Percentiles rank a stretch among this genome's conserved stretches.
phyloP scores from a whole-genome alignment of 35 echinoderm and acorn worm genomes.

The Ophiothrix spiculata region DNA sequence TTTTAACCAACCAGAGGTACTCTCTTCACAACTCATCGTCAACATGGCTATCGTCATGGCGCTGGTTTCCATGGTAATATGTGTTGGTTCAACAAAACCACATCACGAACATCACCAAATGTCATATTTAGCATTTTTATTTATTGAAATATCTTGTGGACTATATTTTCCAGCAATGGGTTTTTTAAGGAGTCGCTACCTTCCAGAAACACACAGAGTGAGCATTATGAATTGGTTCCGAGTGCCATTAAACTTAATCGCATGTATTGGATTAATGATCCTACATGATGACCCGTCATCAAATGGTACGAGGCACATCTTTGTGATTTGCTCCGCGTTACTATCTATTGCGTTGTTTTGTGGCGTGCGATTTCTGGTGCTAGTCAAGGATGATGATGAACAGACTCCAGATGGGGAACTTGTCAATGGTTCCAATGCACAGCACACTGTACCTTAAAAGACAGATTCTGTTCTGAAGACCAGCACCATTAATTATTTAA shows the following conservation, averaged over 20 bases:
- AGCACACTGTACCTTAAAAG: too few relatives aligned
- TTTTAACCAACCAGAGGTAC: constrained; percentile 38
- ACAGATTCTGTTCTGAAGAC: too few relatives aligned
- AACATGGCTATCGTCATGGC: constrained; percentile 73
- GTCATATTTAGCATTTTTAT: constrained; percentile 82
- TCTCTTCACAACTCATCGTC: constrained; percentile 55
- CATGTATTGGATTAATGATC: constrained; percentile 90
- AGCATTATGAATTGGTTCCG: constrained; percentile 99
- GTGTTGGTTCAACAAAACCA: constrained; percentile 79
- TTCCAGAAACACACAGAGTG: constrained; percentile 78
- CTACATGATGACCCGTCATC: constrained; percentile 78
- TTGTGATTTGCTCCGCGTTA: constrained; percentile 72
- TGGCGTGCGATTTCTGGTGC: constrained; percentile 53
- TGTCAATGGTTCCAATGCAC: neutral
- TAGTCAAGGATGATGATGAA: constrained; percentile 26
- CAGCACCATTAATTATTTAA: too few relatives aligned
- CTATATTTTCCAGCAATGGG: constrained; percentile 99
- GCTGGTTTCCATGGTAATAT: constrained; percentile 65
- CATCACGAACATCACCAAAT: constrained; percentile 53
- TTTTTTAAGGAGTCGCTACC: constrained; percentile 60
- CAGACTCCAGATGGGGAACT: neutral
- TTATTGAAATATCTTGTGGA: constrained; percentile 86
- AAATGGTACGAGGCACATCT: constrained; percentile 84
- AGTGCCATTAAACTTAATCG: constrained; percentile 87
- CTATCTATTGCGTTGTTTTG: constrained; percentile 71